Evolutionary conservation across 2,113 vertebrate genomes (phyloP), one percentile per base, ranked within the genome.

Genomic region (Lethenteron reissneri): DNA sequence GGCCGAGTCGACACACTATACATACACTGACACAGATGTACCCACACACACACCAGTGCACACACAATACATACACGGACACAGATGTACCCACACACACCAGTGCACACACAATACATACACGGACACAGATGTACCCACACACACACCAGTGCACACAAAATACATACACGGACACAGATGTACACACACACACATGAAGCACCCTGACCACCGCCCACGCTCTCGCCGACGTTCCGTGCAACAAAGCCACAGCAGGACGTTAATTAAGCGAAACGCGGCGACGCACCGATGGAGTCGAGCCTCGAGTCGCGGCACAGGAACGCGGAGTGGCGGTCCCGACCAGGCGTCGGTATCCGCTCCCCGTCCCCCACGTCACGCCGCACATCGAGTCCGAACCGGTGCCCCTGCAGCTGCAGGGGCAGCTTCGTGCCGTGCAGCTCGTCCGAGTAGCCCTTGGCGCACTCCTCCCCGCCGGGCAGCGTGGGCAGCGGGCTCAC

Each of bases 391-490:
- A 41, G 41, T 11, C 64, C 64, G 25, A n/a, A 9, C n/a, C n/a
- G 25, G n/a, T 68, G 64, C 8, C n/a, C n/a, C n/a, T 17, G n/a
- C 64, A 68, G 25, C n/a, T n/a, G n/a, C 64, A 25, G 64, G 8
- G 64, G 64, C 8, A 68, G 64, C 64, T 68, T 68, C 25, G 64
- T 25, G 11, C 64, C 64, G 41, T 41, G 41, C 64, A 68, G 64
- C n/a, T 68, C 64, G n/a, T 68, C 64, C n/a, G 64, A n/a, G 64
- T 10, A 68, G 11, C 64, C 21, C 25, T 68, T 68, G n/a, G 64
- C n/a, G 64, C 64, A 68, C n/a, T 68, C 64, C n/a, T 68, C 64
- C 9, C n/a, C n/a, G 64, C 64, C 64, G n/a, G 64, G 64, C n/a
- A 68, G 64, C 8, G 64, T 21, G 9, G 64, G 25, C n/a, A 68